Conservation (phyloP, 2,888 invertebrate species). For the Chrysolina oricalcia region DNA sequence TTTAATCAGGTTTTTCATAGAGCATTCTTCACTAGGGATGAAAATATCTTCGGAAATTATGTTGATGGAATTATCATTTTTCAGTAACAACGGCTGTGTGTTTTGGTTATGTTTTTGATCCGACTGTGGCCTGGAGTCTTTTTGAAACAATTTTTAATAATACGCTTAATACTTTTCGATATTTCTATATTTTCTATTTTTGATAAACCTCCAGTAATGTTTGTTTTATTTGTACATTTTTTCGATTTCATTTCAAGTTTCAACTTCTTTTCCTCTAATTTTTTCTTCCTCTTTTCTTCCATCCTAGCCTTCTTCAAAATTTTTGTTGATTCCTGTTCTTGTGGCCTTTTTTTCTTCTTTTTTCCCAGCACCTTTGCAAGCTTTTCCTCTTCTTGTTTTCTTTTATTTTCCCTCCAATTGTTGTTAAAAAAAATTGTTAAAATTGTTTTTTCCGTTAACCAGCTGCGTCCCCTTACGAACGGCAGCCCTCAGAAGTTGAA, state of each 20-base stretch:
- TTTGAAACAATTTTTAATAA: conserved; percentile 3
- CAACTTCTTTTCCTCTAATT: no score
- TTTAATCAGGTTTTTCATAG: no score
- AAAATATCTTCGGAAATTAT: conserved; percentile 5
- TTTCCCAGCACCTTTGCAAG: no score
- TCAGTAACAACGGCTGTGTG: no score
- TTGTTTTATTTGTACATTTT: no score
- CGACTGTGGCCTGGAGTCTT: conserved; percentile 2
- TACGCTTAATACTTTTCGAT: conserved; percentile 2
- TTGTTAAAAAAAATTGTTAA: no score
- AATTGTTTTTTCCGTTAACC: no score
- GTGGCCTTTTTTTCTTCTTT: background rate
- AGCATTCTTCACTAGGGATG: conserved; percentile 2
- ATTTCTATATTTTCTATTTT: conserved; percentile 2
- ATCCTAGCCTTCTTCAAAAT: conserved; percentile 1
- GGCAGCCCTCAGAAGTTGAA: no score
- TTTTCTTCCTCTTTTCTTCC: conserved; percentile 1
- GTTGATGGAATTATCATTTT: conserved; percentile 1
- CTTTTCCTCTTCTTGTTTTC: no score
- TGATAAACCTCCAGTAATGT: background rate
- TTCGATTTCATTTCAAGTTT: no score
- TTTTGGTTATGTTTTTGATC: conserved; percentile 6
- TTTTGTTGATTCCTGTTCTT: conserved; percentile 5
- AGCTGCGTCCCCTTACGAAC: no score
- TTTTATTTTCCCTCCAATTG: no score